Conservation (phyloP, 2,888 invertebrate genomes). For the Athripsodes cinereus region DNA sequence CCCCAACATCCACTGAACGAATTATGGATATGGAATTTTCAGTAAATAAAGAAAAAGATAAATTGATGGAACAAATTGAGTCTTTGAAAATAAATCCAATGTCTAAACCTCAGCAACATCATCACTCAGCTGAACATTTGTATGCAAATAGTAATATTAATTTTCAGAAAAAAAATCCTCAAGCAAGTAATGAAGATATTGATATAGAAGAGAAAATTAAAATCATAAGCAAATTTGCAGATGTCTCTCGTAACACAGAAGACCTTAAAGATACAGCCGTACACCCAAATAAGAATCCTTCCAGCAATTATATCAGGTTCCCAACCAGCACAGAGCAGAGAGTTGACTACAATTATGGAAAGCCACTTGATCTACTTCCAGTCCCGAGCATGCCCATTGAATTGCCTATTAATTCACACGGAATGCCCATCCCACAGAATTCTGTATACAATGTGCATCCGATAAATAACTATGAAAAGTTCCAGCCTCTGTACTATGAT, state of each 20-base stretch:
- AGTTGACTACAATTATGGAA: not conserved
- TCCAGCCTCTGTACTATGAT: not conserved
- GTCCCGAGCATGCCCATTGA: not conserved
- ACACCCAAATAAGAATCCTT: constrained; percentile 2
- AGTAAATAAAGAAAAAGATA: not conserved
- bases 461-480: not conserved
- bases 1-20: not conserved
- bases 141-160: not conserved
- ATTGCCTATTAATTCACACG: constrained; percentile 1
- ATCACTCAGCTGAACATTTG: not conserved
- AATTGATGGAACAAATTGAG: constrained; percentile 17
- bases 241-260: constrained; percentile 23
- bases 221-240: constrained; percentile 20
- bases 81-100: not conserved
- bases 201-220: constrained; percentile 26
- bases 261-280: not conserved
- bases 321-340: not conserved
- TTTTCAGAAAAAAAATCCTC: not conserved
- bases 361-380: not conserved
- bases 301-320: constrained; percentile 3
- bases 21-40: not conserved
- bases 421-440: not conserved
- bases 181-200: not conserved
- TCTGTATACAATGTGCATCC: not conserved
- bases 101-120: not conserved